Base-by-base conservation (phyloP, 2,113 vertebrate species). In the Odobenus rosmarus region DNA sequence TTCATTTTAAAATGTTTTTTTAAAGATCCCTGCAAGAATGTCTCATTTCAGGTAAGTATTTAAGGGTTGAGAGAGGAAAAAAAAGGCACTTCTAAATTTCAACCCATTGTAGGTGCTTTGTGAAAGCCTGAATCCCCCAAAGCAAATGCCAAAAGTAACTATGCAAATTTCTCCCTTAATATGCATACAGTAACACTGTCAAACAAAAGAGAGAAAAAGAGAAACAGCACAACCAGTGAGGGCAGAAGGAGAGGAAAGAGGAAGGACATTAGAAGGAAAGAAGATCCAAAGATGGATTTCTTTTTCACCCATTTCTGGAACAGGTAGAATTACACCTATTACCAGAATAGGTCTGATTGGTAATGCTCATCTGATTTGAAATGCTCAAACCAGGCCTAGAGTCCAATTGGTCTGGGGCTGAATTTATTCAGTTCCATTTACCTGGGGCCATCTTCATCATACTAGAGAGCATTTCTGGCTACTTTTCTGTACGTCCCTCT, bases 1-100 rank as follows among this genome's bases (percentile, higher is more conserved):
- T 26, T 81, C 51, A 88, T 80, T 71, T 92, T 51, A 74, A 59
- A 86, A 42, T 59, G 26, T 76, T 90, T 96, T 97, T 96, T 97
- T 80, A 51, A 90, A 87, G 76, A 74, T 55, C 51, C 46, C 42
- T 94, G 28, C 19, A 14, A 69, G 24, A 42, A 87, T 42, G 28
- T 86, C 42, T 96, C 46, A 49, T 61, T 90, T 92, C 33, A 81
- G 51, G 62, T 76, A 90, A 85, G 9, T 80, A 84, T 71, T 85
- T 88, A 96, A 86, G 49, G 33, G 8, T 24, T 84, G 21, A 77
- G 28, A 89, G 61, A 92, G 4, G 23, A 76, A 94, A 93, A 93
- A 93, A 11, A 23, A 88, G 55, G 9, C 42, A 74, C 12, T 59
- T 96, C 8, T 81, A 77, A 91, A 88, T 96, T 90, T 93, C 76